Conservation (phyloP, 2,888 invertebrate genomes). For the Holacanthella duospinosa region DNA sequence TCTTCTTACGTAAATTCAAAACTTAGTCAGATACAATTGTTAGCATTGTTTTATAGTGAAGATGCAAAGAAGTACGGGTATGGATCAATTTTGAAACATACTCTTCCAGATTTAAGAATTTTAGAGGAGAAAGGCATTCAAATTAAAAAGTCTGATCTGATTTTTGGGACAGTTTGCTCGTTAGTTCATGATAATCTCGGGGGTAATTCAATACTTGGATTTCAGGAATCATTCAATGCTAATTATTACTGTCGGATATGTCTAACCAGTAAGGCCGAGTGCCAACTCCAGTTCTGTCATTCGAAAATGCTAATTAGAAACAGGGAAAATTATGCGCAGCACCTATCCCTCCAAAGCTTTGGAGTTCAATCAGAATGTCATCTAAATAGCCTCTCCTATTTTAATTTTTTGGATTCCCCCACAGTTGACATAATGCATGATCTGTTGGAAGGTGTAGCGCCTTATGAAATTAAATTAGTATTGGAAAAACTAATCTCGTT, state of each 20-base stretch:
- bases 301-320: not conserved
- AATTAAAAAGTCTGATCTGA: too few species aligned
- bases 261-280: not conserved
- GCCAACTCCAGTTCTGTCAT: not conserved
- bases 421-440: conserved; percentile 8
- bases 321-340: not conserved
- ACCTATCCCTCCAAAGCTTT: not conserved
- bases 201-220: conserved; percentile 5
- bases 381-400: not conserved
- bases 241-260: conserved; percentile 6
- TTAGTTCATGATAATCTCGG: conserved; percentile 5
- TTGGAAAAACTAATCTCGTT: not conserved
- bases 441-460: conserved; percentile 1
- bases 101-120: not conserved
- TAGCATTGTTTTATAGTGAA: conserved; percentile 6
- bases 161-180: not conserved
- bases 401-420: not conserved
- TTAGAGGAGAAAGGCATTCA: not conserved
- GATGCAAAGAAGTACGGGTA: not conserved
- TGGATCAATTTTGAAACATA: not conserved
- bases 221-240: not conserved
- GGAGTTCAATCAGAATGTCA: not conserved
- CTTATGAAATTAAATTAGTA: conserved; percentile 5
- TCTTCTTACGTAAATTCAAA: conserved; percentile 9
- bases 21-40: conserved; percentile 11